Conservation (phyloP, 2,888 invertebrate genomes). For the Plutella xylostella region DNA sequence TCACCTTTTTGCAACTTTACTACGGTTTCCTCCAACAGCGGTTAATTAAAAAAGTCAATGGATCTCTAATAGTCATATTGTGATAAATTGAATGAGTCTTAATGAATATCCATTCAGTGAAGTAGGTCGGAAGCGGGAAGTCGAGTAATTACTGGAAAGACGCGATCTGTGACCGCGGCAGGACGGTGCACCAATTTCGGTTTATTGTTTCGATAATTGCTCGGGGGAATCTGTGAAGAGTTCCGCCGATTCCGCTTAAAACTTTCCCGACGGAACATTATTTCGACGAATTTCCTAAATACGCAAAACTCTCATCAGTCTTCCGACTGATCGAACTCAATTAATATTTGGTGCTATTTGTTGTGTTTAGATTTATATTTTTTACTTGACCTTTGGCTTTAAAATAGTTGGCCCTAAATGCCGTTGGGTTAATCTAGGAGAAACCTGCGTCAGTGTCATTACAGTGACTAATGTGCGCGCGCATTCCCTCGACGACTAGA, state of each 20-base stretch:
- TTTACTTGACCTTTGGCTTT: too few relatives aligned
- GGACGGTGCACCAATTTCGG: conserved; percentile 55
- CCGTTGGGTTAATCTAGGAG: conserved; percentile 36
- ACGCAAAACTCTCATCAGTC: conserved; percentile 17
- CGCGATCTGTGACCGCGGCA: conserved; percentile 50
- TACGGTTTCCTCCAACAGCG: conserved; percentile 19
- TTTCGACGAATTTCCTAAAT: too few relatives aligned
- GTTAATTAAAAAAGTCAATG: conserved; percentile 56
- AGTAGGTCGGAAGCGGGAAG: conserved; percentile 47
- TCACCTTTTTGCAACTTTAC: too few relatives aligned
- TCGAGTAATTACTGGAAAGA: conserved; percentile 52
- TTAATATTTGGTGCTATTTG: too few relatives aligned
- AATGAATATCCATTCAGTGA: conserved; percentile 60
- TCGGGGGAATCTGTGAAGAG: conserved; percentile 41
- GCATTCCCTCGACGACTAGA: conserved; percentile 22
- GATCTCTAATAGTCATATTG: conserved; percentile 56
- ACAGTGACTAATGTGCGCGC: conserved; percentile 54
- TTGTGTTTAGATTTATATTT: too few relatives aligned
- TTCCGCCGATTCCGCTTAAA: conserved; percentile 33
- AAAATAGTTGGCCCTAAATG: conserved; percentile 34
- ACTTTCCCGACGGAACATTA: conserved; percentile 33
- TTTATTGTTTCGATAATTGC: conserved; percentile 67
- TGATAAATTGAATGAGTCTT: conserved; percentile 60
- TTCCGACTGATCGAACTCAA: not conserved
- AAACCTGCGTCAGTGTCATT: conserved; percentile 39